A percentile compares a stretch with the other conserved stretches of the same genome.
Evolutionary conservation across 2,888 invertebrate genomes (phyloP).

Genomic region (Parnassius apollo): DNA sequence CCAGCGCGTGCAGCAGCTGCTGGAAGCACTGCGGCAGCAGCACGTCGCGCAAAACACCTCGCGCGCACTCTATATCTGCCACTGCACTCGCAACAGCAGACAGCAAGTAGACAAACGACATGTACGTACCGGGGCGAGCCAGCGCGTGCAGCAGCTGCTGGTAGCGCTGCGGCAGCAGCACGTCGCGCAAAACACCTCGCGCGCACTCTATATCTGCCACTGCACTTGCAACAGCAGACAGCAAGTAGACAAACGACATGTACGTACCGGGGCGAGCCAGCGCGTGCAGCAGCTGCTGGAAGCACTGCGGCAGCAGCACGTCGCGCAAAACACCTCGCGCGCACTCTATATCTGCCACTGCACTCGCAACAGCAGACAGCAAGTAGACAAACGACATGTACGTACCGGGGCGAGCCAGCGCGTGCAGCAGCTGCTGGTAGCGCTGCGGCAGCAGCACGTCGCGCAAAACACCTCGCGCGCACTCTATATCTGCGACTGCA

Average conservation of each 20-base stretch:
- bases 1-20: constrained; percentile 57
- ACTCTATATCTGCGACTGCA: neutral
- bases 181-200: constrained; percentile 80
- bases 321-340: constrained; percentile 44
- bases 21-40: constrained; percentile 82
- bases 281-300: constrained; percentile 78
- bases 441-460: constrained; percentile 1
- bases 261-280: neutral
- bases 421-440: neutral
- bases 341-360: neutral
- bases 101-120: constrained; percentile 67
- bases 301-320: constrained; percentile 86
- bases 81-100: constrained; percentile 82
- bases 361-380: neutral
- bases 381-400: neutral
- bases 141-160: constrained; percentile 83
- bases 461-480: neutral
- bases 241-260: constrained; percentile 67
- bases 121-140: neutral
- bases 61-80: constrained; percentile 90
- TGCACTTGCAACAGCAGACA: constrained; percentile 82
- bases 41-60: constrained; percentile 84
- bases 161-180: constrained; percentile 86
- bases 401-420: neutral
- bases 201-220: constrained; percentile 89